Percentiles rank a stretch among this genome's conserved stretches.
phyloP scores from a whole-genome alignment of 2,888 invertebrate genomes.

The Myopa testacea region DNA sequence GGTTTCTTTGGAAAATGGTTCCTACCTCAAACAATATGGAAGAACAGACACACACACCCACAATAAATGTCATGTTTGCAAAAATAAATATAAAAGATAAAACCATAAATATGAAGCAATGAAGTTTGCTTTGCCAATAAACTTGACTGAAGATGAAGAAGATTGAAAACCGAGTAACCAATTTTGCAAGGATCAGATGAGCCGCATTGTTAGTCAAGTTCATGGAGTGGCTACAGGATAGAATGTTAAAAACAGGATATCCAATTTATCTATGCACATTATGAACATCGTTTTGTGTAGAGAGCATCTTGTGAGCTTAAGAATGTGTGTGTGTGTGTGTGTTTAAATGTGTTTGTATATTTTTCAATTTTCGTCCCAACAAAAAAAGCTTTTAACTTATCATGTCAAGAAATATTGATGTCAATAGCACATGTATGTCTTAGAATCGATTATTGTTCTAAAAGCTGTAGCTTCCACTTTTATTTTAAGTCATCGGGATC shows the following conservation, averaged over 20 bases:
- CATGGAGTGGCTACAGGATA: slow-evolving; percentile 36
- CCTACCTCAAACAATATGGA: no score
- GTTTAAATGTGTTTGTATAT: not conserved
- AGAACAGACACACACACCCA: not conserved
- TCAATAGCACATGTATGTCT: no score
- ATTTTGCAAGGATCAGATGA: slow-evolving; percentile 41
- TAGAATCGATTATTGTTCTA: no score
- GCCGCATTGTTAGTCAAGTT: slow-evolving; percentile 39
- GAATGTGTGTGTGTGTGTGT: not conserved
- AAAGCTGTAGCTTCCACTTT: no score
- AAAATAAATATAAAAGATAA: no score
- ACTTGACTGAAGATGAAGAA: not conserved
- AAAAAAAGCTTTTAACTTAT: no score
- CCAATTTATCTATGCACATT: slow-evolving; percentile 20
- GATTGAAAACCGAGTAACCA: slow-evolving; percentile 43
- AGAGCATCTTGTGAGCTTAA: not conserved
- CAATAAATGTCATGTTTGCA: not conserved
- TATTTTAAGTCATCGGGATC: no score
- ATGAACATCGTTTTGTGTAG: not conserved
- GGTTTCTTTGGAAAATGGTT: no score
- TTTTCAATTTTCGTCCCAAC: no score
- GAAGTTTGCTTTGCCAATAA: no score
- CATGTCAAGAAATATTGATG: no score
- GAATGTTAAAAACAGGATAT: slow-evolving; percentile 16
- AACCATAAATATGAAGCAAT: not conserved